These are phyloP conservation scores for Mellivora capensis DNA, from an alignment of 2,113 vertebrate species.

Conservation along the genomic window DNA sequence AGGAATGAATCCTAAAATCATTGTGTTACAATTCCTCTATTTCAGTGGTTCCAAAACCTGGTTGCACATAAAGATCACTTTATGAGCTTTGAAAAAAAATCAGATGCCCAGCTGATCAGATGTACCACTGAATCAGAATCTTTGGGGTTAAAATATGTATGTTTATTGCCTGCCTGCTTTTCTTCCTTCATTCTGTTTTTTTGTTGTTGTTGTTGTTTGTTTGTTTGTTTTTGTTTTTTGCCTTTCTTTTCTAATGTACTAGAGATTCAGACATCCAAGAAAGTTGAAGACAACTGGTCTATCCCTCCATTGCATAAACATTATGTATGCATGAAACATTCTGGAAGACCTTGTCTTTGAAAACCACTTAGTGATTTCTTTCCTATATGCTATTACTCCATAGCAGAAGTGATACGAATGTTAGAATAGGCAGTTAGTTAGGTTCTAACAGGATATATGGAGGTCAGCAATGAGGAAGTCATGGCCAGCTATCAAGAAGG, in stretches of 20 bases:
- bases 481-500: background rate
- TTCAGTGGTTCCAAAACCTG: background rate
- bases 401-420: background rate
- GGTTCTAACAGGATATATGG: background rate
- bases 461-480: background rate
- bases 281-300: background rate
- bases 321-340: background rate
- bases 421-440: background rate
- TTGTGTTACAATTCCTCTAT: background rate
- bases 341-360: background rate
- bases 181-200: background rate
- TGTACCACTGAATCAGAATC: background rate
- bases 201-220: fast-evolving
- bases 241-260: background rate
- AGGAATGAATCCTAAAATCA: background rate
- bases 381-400: background rate
- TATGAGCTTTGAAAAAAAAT: background rate
- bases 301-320: background rate
- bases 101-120: background rate
- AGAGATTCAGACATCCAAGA: background rate
- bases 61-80: background rate
- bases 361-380: background rate
- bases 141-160: background rate
- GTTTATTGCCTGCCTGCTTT: background rate
- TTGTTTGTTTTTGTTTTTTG: background rate